phyloP scores from a whole-genome alignment of 2,888 invertebrate species.

The Ichneumoninae sp. region DNA sequence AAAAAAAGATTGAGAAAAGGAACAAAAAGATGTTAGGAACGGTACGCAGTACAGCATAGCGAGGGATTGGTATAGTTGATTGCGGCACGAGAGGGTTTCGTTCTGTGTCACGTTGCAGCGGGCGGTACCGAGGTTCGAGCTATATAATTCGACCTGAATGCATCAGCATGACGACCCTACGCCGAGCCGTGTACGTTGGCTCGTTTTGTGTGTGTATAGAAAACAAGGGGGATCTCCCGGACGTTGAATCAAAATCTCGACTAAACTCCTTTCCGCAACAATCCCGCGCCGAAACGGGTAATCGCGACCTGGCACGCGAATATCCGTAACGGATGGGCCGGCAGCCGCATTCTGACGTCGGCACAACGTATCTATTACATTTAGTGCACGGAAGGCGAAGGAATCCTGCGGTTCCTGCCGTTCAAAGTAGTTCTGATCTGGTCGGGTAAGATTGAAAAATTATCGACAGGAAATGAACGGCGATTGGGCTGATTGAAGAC shows the following conservation, averaged over 20 bases:
- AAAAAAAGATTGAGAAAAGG: not conserved
- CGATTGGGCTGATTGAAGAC: not conserved
- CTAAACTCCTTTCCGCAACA: constrained; percentile 44
- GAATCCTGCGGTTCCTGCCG: constrained; percentile 10
- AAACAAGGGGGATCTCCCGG: constrained; percentile 12
- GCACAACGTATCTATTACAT: not conserved
- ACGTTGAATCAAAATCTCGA: constrained; percentile 54
- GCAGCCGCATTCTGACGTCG: constrained; percentile 22
- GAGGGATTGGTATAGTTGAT: constrained; percentile 14
- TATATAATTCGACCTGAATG: constrained; percentile 62
- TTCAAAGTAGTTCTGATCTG: not conserved
- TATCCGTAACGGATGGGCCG: constrained; percentile 34
- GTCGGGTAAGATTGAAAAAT: not conserved
- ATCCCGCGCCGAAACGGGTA: constrained; percentile 33
- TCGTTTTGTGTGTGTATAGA: not conserved
- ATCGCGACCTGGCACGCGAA: constrained; percentile 57
- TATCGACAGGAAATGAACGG: not conserved
- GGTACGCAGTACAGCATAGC: constrained; percentile 19
- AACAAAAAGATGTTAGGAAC: constrained; percentile 28
- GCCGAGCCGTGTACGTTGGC: constrained; percentile 2
- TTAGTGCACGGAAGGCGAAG: not conserved
- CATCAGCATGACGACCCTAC: constrained; percentile 39
- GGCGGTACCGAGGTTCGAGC: constrained; percentile 21
- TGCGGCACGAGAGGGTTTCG: constrained; percentile 56
- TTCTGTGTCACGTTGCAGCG: constrained; percentile 54